Base-by-base conservation (phyloP, 2,797 vertebrate genomes). In the Jordanella pulchra region DNA sequence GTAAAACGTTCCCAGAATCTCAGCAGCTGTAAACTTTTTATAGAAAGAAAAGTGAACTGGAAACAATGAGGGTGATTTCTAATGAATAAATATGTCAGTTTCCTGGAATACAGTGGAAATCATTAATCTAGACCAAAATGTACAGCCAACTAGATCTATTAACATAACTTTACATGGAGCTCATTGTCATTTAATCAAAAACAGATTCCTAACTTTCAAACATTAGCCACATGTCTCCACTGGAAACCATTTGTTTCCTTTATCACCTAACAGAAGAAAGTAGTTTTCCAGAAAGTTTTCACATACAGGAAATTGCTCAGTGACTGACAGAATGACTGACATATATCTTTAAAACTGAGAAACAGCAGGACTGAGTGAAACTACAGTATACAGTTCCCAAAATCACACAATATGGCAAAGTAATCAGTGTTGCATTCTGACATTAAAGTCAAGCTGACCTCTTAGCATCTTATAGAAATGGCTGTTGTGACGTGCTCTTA, bases 271-370 rank as follows among this genome's bases (percentile, higher is more conserved):
- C 79, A 35, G 64, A 56, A 32, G 12, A 7, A 83, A 85, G 80
- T 75, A 68, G 73, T 89, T 91, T 78, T 80, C 80, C 86, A 90
- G 71, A 56, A n/a, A 56, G 51, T 47, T 70, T 74, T 72, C 61
- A 76, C 53, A 58, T 9, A 60, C 78, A 85, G 84, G 89, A 89
- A 89, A 82, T 81, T 66, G 60, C 74, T 78, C 9, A 64, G 54
- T 73, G 74, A 79, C 76, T 65, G 69, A 81, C 47, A 65, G 35
- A 14, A 74, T 71, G 65, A 61, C 69, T 75, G 84, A 82, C 70
- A 58, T 84, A 85, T 74, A 73, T 65, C 66, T 74, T 27, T 44
- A 70, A 39, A 84, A 85, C 63, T 66, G 51, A 67, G 23, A 75
- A 69, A 79, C 69, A 14, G 80, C 63, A 73, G 73, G 63, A 78